These are phyloP conservation scores for Chironomus tepperi DNA, from an alignment of 1,140 invertebrate species.

Conservation along the genomic window DNA sequence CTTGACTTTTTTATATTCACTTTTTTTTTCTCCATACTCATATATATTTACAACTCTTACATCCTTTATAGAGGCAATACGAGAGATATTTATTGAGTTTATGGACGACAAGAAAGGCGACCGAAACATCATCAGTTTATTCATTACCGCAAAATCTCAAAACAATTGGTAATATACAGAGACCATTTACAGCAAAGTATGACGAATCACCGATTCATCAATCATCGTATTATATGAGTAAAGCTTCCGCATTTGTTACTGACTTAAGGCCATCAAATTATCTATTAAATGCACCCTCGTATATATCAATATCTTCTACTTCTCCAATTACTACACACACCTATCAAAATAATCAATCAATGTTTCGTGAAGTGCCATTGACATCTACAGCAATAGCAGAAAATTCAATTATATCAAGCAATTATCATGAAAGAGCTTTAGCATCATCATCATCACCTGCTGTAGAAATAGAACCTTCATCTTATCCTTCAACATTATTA, in stretches of 20 bases:
- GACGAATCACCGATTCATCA: slow-evolving; percentile 15
- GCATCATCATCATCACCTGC: neutral
- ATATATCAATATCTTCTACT: neutral
- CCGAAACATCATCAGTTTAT: neutral
- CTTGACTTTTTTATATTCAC: no score
- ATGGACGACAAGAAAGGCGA: neutral
- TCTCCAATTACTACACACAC: neutral
- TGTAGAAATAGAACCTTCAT: neutral
- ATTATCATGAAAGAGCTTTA: neutral
- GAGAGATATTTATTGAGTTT: slow-evolving; percentile 38
- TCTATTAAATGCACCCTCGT: neutral
- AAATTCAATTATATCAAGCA: slow-evolving; percentile 19
- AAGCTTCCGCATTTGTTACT: no score
- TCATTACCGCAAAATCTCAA: neutral
- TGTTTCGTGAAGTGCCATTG: neutral
- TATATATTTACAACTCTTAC: no score
- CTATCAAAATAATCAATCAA: neutral
- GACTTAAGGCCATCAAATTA: neutral
- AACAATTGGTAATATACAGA: neutral
- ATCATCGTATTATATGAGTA: neutral
- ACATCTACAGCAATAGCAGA: neutral
- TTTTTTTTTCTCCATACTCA: no score
- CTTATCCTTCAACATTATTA: slow-evolving; percentile 4
- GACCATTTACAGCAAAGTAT: neutral
- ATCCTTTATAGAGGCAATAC: slow-evolving; percentile 33